Conservation (phyloP, 2,888 invertebrate genomes). For the Diarsia dahlii region DNA sequence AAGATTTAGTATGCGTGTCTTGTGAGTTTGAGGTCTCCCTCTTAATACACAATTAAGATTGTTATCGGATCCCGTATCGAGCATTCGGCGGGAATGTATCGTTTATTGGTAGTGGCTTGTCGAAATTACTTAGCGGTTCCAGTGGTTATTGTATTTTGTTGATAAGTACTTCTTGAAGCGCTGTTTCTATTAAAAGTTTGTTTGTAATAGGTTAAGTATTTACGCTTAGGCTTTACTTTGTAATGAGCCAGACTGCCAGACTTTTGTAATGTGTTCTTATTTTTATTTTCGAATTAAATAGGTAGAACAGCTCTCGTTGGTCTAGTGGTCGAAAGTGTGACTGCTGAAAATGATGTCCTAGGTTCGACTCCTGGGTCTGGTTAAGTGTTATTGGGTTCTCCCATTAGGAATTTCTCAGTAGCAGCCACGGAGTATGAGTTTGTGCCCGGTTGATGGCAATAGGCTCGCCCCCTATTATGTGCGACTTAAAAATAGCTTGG, state of each 20-base stretch:
- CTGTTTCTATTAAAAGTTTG: conserved; percentile 13
- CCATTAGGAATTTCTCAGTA: no score
- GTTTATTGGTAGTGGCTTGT: conserved; percentile 5
- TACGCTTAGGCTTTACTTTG: neutral
- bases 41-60: conserved; percentile 27
- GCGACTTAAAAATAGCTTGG: no score
- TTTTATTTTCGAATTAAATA: neutral
- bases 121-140: conserved; percentile 31
- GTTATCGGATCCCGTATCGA: conserved; percentile 13
- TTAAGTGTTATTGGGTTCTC: no score
- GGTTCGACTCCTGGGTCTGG: no score
- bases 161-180: conserved; percentile 18
- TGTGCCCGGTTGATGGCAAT: no score
- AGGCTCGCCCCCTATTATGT: no score
- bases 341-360: no score
- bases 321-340: no score
- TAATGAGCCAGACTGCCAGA: neutral
- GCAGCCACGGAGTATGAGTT: no score
- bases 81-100: conserved; percentile 15
- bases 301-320: no score
- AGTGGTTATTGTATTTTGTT: conserved; percentile 21
- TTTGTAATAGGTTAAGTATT: neutral
- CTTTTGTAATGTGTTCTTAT: neutral
- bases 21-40: conserved; percentile 25
- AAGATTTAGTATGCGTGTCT: conserved; percentile 41